Base-by-base conservation (phyloP, 2,113 vertebrate species). In the Arenaria interpres region DNA sequence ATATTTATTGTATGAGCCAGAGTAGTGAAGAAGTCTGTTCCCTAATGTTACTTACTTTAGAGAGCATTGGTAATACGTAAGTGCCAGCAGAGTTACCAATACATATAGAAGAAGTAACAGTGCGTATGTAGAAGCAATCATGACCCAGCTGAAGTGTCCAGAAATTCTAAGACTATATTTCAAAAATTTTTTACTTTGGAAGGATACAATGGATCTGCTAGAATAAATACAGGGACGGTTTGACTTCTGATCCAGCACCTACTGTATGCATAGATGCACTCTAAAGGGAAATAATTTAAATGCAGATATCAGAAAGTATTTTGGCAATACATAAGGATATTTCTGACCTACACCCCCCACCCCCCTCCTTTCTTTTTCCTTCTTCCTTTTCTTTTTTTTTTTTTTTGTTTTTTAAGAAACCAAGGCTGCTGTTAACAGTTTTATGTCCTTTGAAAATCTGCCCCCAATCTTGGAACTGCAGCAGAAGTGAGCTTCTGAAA, bases 1-100 rank as follows among this genome's bases (percentile, higher is more conserved):
- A 13, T 43, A 3, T 0, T 30, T 27, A 1, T 1, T 10, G 3
- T 15, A 14, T 3, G n/a, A 56, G 35, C 48, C 59, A 28, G 46
- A 41, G 54, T 6, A 37, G 39, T 10, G 53, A 11, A 10, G 45
- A 15, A 43, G 14, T 6, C 20, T 20, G 20, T 22, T 14, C 24
- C 37, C 50, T 76, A 20, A 24, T 5, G 22, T 33, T 5, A 1
- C 10, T n/a, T 3, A 9, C 50, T 46, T 25, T 33, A 16, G 33
- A 35, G 32, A 39, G 8, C 72, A 3, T 13, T 19, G 30, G 16
- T 6, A 7, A 1, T 72, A 13, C 9, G 3, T 22, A 27, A 68
- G 28, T 75, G 39, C 69, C 27, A 39, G n/a, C 25, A 25, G 25
- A 13, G 39, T 60, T 72, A 54, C n/a, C 54, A 63, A 13, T 59